A percentile compares a stretch with the other conserved stretches of the same genome.
Evolutionary conservation across 1,140 invertebrate genomes (phyloP).

Genomic region (Heliconius eleuchia): DNA sequence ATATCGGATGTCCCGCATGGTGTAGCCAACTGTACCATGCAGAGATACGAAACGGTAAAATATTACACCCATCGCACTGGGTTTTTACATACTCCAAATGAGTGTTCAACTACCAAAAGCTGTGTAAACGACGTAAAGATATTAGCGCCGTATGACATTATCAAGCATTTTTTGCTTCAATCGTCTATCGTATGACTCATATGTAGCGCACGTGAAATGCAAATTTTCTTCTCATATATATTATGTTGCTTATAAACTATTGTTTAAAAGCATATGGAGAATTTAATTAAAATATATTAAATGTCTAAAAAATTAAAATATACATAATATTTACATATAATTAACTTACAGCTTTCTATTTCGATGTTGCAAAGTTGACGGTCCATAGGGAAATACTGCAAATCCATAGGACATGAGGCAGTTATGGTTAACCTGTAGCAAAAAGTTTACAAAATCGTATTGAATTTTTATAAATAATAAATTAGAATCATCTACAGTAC

Average conservation of each 20-base stretch:
- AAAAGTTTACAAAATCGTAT: neutral
- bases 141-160: slow-evolving; percentile 37
- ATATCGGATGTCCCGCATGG: slow-evolving; percentile 97
- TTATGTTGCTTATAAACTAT: neutral
- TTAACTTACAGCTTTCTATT: slow-evolving; percentile 98
- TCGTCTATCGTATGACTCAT: slow-evolving; percentile 52
- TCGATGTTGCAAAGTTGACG: slow-evolving; percentile 97
- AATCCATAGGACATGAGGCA: slow-evolving; percentile 98
- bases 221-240: slow-evolving; percentile 9
- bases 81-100: slow-evolving; percentile 75
- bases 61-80: slow-evolving; percentile 84
- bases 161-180: slow-evolving; percentile 47
- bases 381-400: slow-evolving; percentile 99
- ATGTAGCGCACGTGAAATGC: slow-evolving; percentile 38
- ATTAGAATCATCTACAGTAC: too few species aligned
- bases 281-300: slow-evolving; percentile 26
- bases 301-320: slow-evolving; percentile 22
- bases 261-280: slow-evolving; percentile 29
- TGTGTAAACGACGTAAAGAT: slow-evolving; percentile 39
- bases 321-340: slow-evolving; percentile 35
- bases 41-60: slow-evolving; percentile 84
- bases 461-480: neutral
- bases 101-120: slow-evolving; percentile 55
- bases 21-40: slow-evolving; percentile 94
- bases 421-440: slow-evolving; percentile 95